Evolutionary conservation across 2,113 vertebrate species (phyloP), one percentile per base, ranked within the genome.

Genomic region (Xiphophorus couchianus): DNA sequence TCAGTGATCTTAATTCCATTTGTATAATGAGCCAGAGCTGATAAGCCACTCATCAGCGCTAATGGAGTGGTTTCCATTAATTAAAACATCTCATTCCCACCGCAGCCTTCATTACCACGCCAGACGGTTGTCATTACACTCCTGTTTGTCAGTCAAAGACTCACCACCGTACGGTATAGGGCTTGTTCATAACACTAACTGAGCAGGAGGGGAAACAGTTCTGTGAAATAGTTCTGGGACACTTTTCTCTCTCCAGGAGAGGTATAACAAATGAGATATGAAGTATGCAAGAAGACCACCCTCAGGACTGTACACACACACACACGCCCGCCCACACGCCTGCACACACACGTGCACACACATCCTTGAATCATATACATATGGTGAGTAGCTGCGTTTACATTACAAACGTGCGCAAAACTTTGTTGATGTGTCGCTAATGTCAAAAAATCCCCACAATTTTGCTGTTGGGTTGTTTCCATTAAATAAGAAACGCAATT

Each of bases 1-100:
- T 84, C 85, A 77, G 91, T 88, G 60, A 90, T 91, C 93, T 92
- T 93, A 93, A 93, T 92, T 67, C 71, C 90, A 95, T 95, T 94
- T 94, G 94, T 93, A 94, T 95, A 94, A 95, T 94, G 92, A 94
- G 88, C 82, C 81, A 75, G 85, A 85, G 88, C 92, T 91, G 92
- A 94, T 94, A 94, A 94, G 91, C 91, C 88, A 83, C 93, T 88
- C 91, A 94, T 94, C 94, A 92, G 81, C 87, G 91, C 91, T 94
- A 95, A 95, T 95, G 91, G 92, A 92, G 92, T 87, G 84, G 82
- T 89, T 92, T 95, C 93, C 93, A 94, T 94, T 94, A 94, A 94
- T 93, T 92, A 94, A 93, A 93, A 93, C 91, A 93, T 90, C 93
- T 93, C 92, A 91, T 95, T 92, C 89, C 89, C 89, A 85, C 86